Evolutionary conservation across 2,113 vertebrate species (phyloP), one percentile per base, ranked within the genome.

Genomic region (Girardinichthys multiradiatus): DNA sequence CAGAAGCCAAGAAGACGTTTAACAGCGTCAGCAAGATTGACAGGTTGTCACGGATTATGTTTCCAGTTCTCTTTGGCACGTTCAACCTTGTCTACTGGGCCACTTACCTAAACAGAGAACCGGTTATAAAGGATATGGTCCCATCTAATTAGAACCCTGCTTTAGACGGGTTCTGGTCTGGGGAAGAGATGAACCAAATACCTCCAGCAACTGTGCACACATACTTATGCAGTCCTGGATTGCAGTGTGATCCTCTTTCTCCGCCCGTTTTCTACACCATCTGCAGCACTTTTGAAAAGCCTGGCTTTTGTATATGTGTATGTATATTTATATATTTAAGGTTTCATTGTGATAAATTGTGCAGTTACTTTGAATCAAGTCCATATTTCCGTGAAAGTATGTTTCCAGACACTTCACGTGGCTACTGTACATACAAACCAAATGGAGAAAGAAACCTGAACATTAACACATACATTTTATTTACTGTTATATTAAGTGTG

Each of bases 11-110:
- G 95, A 99, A 99, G 94, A 97, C 97, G 13, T 99, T 99, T 93
- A 99, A 99, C 94, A 99, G 97, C 13, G 98, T 99, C 67, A 99
- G 98, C 95, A 99, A 98, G 95, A 99, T 99, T 77, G 98, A 99
- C 94, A 95, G 98, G 93, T 97, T 99, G 95, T 98, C 98, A 83
- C 95, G 98, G 91, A 96, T 99, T 96, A 95, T 99, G 86, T 99
- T 99, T 87, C 98, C 98, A 4, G 95, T 99, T 85, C 95, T 99
- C 86, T 99, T 99, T 82, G 96, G 97, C 82, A 94, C 92, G 76
- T 99, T 99, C 90, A 99, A 99, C 91, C 95, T 99, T 70, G 97
- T 99, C 77, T 99, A 99, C 84, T 99, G 98, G 98, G 98, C 97
- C 82, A 99, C 98, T 0, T 99, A 99, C 93, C 91, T 99, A 91